Evolutionary conservation across 2,113 vertebrate genomes (phyloP).

Genomic region (Platysternon megacephalum): DNA sequence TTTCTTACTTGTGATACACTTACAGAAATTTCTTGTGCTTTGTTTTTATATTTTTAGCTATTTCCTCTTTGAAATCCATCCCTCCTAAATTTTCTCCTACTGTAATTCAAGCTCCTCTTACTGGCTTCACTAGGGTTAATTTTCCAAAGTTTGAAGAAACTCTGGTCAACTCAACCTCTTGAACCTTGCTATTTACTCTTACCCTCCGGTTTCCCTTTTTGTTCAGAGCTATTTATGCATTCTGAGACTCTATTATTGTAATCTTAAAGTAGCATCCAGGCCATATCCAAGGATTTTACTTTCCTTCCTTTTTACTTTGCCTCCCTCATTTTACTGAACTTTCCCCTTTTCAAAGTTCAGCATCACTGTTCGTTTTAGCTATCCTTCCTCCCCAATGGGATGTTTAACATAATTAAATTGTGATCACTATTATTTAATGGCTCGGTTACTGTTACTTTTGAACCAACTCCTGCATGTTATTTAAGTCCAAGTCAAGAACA

Average conservation of each 20-base stretch:
- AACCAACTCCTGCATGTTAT: neutral
- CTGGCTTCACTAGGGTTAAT: neutral
- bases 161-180: neutral
- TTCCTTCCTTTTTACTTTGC: neutral
- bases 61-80: neutral
- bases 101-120: neutral
- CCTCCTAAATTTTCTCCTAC: neutral
- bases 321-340: neutral
- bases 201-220: neutral
- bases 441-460: neutral
- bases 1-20: neutral
- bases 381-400: neutral
- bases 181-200: neutral
- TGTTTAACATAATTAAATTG: neutral
- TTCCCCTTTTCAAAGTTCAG: neutral
- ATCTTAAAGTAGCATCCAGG: neutral
- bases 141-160: neutral
- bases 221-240: neutral
- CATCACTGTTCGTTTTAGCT: neutral
- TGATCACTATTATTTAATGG: neutral
- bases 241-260: neutral
- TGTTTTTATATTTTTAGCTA: neutral
- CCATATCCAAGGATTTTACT: neutral
- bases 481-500: neutral
- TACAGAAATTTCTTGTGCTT: neutral